A percentile compares a stretch with the other conserved stretches of the same genome.
phyloP scores from a whole-genome alignment of 1,140 invertebrate genomes.

The Drosophila pachea region DNA sequence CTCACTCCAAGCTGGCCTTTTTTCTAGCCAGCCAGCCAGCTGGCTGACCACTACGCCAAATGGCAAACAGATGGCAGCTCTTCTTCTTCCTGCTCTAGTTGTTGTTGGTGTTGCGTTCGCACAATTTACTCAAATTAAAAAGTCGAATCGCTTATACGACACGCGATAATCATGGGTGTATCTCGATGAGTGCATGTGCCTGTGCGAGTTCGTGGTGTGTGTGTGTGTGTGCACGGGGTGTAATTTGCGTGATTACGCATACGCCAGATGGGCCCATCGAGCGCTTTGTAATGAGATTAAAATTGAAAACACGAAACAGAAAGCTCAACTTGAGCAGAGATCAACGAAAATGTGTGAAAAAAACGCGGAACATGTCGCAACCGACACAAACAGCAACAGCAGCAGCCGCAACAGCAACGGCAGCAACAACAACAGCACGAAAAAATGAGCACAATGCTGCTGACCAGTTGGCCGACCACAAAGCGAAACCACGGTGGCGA shows the following conservation, averaged over 20 bases:
- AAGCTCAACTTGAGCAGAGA: constrained; percentile 7
- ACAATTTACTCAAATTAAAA: constrained; percentile 75
- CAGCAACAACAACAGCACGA: constrained; percentile 22
- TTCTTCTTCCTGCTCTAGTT: constrained; percentile 25
- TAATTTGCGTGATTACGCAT: constrained; percentile 53
- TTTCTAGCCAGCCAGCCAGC: neutral
- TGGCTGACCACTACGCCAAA: constrained; percentile 32
- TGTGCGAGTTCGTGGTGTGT: constrained; percentile 17
- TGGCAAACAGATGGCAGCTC: constrained; percentile 40
- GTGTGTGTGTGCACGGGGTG: constrained; percentile 8
- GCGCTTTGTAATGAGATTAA: constrained; percentile 25
- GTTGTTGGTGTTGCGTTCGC: constrained; percentile 36
- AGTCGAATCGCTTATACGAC: constrained; percentile 57
- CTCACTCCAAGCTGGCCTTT: neutral
- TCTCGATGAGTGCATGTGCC: constrained; percentile 51
- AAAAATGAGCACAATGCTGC: constrained; percentile 11
- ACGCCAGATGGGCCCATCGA: constrained; percentile 55
- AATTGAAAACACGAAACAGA: constrained; percentile 10
- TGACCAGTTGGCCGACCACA: constrained; percentile 7
- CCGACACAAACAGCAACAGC: constrained; percentile 42
- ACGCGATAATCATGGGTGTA: constrained; percentile 56
- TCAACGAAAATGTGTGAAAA: constrained; percentile 66
- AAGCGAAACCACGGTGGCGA: constrained; percentile 22
- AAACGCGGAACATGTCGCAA: constrained; percentile 58
- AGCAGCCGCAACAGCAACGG: constrained; percentile 3